Evolutionary conservation across 2,113 vertebrate species (phyloP).

Genomic region (Trematocara nigrifrons): DNA sequence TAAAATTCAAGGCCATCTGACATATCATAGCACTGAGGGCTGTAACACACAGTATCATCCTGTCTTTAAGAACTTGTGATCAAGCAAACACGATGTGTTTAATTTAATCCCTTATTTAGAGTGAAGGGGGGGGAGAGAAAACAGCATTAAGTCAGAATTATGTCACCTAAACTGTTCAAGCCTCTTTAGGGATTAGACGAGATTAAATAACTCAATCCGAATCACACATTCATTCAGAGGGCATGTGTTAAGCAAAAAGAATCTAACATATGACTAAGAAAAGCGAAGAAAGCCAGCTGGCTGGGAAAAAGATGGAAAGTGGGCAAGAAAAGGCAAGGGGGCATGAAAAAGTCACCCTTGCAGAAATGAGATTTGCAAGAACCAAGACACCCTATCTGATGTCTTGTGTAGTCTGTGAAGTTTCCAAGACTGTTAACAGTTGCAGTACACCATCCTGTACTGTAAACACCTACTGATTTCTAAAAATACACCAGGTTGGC

Average conservation of each 20-base stretch:
- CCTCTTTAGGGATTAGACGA: constrained; percentile 47
- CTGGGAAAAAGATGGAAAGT: not conserved
- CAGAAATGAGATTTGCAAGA: constrained; percentile 36
- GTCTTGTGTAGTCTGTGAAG: constrained; percentile 27
- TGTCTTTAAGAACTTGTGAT: not conserved
- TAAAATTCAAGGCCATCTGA: not conserved
- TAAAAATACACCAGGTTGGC: constrained; percentile 50
- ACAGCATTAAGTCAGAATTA: constrained; percentile 21
- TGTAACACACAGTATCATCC: not conserved
- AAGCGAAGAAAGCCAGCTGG: constrained; percentile 9
- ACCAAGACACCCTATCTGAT: constrained; percentile 15
- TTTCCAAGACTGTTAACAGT: constrained; percentile 35
- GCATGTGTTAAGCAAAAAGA: constrained; percentile 10
- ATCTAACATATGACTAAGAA: constrained; percentile 11
- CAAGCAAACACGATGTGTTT: not conserved
- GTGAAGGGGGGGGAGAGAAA: not conserved
- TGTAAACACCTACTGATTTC: constrained; percentile 50
- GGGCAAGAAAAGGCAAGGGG: constrained; percentile 1
- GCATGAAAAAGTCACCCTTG: constrained; percentile 19
- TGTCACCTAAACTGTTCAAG: constrained; percentile 37
- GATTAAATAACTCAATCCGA: constrained; percentile 43
- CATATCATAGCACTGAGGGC: not conserved
- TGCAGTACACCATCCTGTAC: constrained; percentile 19
- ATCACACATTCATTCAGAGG: constrained; percentile 28
- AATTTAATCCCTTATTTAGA: constrained; percentile 26